Conservation (phyloP, 2,797 vertebrate species). For the Huso huso region DNA sequence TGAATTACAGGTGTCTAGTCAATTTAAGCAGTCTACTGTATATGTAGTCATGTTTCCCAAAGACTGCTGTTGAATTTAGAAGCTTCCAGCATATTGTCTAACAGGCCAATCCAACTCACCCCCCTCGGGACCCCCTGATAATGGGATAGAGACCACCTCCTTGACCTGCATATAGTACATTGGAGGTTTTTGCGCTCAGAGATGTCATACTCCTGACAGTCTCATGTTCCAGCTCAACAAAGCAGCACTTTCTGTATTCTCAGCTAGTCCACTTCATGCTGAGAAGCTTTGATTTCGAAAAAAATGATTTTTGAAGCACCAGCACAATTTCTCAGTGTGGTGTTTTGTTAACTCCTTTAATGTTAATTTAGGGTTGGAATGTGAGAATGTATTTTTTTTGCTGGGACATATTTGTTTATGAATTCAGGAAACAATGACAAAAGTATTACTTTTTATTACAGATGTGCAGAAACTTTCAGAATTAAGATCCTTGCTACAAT, state of each 20-base stretch:
- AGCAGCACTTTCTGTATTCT: neutral
- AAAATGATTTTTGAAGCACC: neutral
- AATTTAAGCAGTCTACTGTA: neutral
- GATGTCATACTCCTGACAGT: conserved; percentile 13
- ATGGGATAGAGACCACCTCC: conserved; percentile 17
- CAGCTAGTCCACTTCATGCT: neutral
- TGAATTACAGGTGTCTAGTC: neutral
- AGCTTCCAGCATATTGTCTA: conserved; percentile 29
- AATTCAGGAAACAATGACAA: no score
- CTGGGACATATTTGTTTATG: no score
- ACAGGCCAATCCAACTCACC: conserved; percentile 21
- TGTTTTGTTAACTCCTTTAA: conserved; percentile 3
- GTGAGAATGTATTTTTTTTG: no score
- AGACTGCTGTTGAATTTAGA: conserved; percentile 27
- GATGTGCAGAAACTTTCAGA: no score
- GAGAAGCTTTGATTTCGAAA: no score
- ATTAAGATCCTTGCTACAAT: no score
- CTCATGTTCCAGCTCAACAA: conserved; percentile 3
- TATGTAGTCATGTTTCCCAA: conserved; percentile 23
- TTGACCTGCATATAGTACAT: conserved; percentile 17
- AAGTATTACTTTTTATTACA: no score
- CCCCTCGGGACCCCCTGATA: conserved; percentile 9
- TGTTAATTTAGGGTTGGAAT: no score
- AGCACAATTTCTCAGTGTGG: conserved; percentile 9
- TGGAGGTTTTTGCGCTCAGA: conserved; percentile 5